A percentile compares a stretch with the other conserved stretches of the same genome.
These are phyloP conservation scores for Drosophila leonis DNA, from an alignment of 2,888 invertebrate genomes.

Conservation along the genomic window DNA sequence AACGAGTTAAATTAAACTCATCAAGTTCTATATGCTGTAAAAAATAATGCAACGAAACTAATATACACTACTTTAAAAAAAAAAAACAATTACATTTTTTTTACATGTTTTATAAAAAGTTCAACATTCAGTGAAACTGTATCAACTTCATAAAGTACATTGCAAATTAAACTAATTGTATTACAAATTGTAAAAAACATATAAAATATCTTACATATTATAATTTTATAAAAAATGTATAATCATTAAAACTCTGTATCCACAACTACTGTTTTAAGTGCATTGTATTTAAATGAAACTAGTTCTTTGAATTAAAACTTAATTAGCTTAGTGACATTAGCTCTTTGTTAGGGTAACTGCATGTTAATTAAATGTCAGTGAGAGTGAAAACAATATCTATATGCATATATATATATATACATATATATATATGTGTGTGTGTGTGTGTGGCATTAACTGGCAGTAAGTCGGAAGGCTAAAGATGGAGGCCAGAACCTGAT, in stretches of 20 bases:
- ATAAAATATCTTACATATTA: neutral
- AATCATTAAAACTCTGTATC: neutral
- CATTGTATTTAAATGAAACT: neutral
- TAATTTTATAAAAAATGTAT: neutral
- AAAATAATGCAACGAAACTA: neutral
- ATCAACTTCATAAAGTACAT: no score
- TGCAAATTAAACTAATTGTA: neutral
- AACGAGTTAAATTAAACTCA: constrained; percentile 51
- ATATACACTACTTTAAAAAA: constrained; percentile 18
- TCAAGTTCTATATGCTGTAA: constrained; percentile 27
- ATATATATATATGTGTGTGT: neutral
- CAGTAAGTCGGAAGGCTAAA: constrained; percentile 27
- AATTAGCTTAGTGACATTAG: neutral
- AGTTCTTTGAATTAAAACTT: neutral
- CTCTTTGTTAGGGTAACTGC: constrained; percentile 14
- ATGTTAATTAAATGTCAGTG: constrained; percentile 16
- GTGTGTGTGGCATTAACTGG: neutral
- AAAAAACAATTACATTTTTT: neutral
- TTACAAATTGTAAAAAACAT: neutral
- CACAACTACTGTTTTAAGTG: neutral
- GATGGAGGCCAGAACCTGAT: constrained; percentile 34
- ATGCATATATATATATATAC: no score
- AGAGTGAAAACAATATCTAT: constrained; percentile 42
- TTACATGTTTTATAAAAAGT: neutral
- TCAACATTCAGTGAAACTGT: no score